Evolutionary conservation across 2,113 vertebrate genomes (phyloP), one percentile per base, ranked within the genome.

Genomic region (Epinephelus lanceolatus): DNA sequence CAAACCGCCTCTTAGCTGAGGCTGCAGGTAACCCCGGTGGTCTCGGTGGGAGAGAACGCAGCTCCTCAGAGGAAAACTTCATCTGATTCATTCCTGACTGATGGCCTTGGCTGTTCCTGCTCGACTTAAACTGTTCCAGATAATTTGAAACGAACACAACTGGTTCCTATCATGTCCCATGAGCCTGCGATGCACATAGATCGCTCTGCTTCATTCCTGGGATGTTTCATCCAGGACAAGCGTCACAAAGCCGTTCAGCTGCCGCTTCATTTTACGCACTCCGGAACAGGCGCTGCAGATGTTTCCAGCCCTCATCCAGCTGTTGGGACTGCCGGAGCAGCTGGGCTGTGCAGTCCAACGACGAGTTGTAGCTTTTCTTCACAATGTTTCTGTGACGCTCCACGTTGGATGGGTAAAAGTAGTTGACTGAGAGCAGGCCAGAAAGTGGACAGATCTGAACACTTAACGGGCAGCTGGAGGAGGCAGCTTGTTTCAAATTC

Each of bases 1-100:
- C 91, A 17, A 95, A 90, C 19, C 91, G 90, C 76, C 88, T 94
- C 72, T 92, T 95, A 2, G 93, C 80, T 4, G 94, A 88, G 30
- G 74, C 89, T 71, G 92, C 83, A 5, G 91, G 86, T 71, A 92
- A 62, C 40, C 17, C 51, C 70, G 88, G 82, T 2, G 94, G 86
- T 86, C 90, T 91, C 5, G 90, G 87, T 42, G 91, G 80, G 10
- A 84, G 80, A 80, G 89, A 87, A 8, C 68, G 80, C 81, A 86
- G 27, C 68, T 95, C 93, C 66, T 92, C 88, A 0, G 75, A 69
- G 55, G 86, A 89, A 80, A 91, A 62, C 14, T 62, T 78, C 65
- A 65, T 85, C 23, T 42, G 42, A 73, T 78, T 88, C 90, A 90
- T 93, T 33, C 71, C 88, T 47, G 42, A 33, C 30, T 11, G 52